Conservation (phyloP, 2,797 vertebrate species). For the Rousettus madagascariensis region DNA sequence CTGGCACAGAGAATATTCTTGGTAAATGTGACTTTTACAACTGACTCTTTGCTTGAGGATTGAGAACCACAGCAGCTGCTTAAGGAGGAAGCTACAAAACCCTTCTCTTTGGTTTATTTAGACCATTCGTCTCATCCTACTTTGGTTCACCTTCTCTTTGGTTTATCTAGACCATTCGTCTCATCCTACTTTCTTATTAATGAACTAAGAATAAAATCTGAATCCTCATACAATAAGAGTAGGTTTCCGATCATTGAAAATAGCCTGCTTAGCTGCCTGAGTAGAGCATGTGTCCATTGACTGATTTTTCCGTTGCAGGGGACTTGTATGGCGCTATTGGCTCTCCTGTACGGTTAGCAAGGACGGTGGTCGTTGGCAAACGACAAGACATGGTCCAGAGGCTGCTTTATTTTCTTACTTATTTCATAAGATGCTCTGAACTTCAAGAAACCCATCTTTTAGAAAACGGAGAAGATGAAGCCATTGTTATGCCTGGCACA, state of each 20-base stretch:
- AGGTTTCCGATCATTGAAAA: constrained; percentile 46
- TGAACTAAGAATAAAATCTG: constrained; percentile 30
- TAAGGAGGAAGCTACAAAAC: constrained; percentile 17
- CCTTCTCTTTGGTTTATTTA: not conserved
- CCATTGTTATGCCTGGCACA: constrained; percentile 97
- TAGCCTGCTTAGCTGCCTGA: not conserved
- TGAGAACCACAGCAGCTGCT: constrained; percentile 28
- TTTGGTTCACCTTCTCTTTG: not conserved
- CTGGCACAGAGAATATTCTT: not conserved
- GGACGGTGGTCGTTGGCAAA: constrained; percentile 95
- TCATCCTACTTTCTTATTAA: constrained; percentile 12
- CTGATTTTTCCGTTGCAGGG: constrained; percentile 84
- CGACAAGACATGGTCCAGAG: constrained; percentile 97
- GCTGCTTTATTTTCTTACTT: constrained; percentile 97
- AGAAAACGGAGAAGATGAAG: constrained; percentile 96
- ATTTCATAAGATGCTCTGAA: constrained; percentile 99
- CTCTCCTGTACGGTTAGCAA: constrained; percentile 94
- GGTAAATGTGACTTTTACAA: constrained; percentile 27
- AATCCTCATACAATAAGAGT: not conserved
- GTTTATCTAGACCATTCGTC: not conserved
- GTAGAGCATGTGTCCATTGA: constrained; percentile 23
- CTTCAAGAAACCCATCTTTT: constrained; percentile 96
- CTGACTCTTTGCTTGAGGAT: constrained; percentile 10
- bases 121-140: not conserved
- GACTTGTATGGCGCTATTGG: constrained; percentile 98